A percentile compares a stretch with the other conserved stretches of the same genome.
Conservation (phyloP, 2,888 invertebrate species). For the Pristionchus maxplancki region DNA sequence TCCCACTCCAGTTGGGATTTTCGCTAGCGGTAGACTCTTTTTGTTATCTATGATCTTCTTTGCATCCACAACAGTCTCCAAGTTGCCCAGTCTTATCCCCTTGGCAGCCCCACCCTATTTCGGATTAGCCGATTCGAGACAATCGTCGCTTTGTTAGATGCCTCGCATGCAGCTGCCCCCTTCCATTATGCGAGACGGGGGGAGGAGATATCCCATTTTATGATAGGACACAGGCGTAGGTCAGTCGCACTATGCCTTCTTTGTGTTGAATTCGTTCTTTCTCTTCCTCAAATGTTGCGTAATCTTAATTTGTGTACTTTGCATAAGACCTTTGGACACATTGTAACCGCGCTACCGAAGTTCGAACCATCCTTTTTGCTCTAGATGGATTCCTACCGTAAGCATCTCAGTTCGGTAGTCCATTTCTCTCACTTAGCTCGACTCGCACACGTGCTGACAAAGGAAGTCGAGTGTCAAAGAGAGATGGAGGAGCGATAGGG, state of each 20-base stretch:
- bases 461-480: constrained; percentile 20
- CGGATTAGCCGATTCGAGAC: constrained; percentile 31
- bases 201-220: constrained; percentile 11
- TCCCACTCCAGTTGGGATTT: no score
- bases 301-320: no score
- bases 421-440: not conserved
- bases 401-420: no score
- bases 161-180: not conserved
- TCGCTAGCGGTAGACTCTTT: no score
- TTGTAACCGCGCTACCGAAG: no score
- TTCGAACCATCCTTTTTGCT: no score
- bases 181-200: constrained; percentile 8
- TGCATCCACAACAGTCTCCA: no score
- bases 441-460: not conserved
- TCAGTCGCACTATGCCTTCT: not conserved
- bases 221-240: not conserved
- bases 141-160: constrained; percentile 33
- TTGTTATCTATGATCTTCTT: no score
- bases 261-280: not conserved
- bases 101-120: not conserved
- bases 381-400: no score
- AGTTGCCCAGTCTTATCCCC: not conserved
- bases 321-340: no score
- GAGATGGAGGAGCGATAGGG: not conserved
- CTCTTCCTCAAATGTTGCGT: no score